Evolutionary conservation across 1,140 invertebrate genomes (phyloP), one percentile per base, ranked within the genome.

Genomic region (Sweltsa coloradensis): DNA sequence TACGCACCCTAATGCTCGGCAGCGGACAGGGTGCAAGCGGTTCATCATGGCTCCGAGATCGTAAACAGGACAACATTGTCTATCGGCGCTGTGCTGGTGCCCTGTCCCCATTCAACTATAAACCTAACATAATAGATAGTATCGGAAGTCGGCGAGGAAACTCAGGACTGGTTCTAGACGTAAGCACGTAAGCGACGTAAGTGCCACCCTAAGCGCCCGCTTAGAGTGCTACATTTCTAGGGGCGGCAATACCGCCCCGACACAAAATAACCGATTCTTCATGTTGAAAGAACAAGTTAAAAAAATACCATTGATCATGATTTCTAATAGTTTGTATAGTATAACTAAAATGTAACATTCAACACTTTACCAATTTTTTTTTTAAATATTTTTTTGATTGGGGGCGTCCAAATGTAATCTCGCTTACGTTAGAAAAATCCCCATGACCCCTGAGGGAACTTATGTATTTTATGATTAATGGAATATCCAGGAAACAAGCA

Each of bases 221-320:
- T 21, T 87, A 89, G 77, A 89, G 84, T 81, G 87, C 90, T 59
- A 80, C 78, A 0, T 63, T 90, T n/a, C 65, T 89, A 19, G 87
- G 90, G 62, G 83, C 89, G 66, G 82, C 22, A 26, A 6, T 25
- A 7, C 9, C 13, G 11, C 18, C 7, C 11, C 7, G 5, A 13
- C 26, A 14, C 43, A 45, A 41, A 41, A 41, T 16, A 14, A 36
- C 13, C 39, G 25, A 45, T 14, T 9, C 16, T 39, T 7, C 16
- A 16, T 11, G 7, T 39, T 39, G 6, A 39, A 7, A 6, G 9
- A n/a, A n/a, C n/a, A n/a, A n/a, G n/a, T n/a, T n/a, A n/a, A n/a
- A n/a, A n/a, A n/a, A n/a, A n/a, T n/a, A n/a, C n/a, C n/a, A n/a
- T n/a, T n/a, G n/a, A n/a, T n/a, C n/a, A n/a, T n/a, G n/a, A n/a